These are phyloP conservation scores for Potamarius usumacintae DNA, from an alignment of 2,113 vertebrate genomes.

Conservation along the genomic window DNA sequence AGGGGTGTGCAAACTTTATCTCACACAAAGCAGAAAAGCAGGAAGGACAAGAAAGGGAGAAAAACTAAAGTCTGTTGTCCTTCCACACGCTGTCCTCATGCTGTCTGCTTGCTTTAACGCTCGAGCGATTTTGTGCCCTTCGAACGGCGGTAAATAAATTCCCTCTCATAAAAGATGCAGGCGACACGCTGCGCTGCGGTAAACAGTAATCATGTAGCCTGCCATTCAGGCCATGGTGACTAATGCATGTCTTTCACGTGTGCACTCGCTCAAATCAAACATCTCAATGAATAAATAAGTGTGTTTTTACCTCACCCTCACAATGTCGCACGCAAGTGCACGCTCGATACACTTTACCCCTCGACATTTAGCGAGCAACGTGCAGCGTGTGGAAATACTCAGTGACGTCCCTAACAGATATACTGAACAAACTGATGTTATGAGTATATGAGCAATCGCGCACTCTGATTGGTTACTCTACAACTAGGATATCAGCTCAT, in stretches of 20 bases:
- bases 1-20: not conserved
- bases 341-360: not conserved
- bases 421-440: not conserved
- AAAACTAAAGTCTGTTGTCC: conserved; percentile 52
- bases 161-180: conserved; percentile 34
- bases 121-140: conserved; percentile 4
- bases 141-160: conserved; percentile 22
- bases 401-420: not conserved
- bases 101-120: conserved; percentile 26
- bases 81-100: conserved; percentile 32
- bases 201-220: conserved; percentile 44
- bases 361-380: too few species aligned
- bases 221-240: conserved; percentile 14
- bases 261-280: conserved; percentile 8
- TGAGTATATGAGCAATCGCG: too few species aligned
- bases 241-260: conserved; percentile 27
- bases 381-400: not conserved
- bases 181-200: conserved; percentile 16
- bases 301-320: not conserved
- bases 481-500: too few species aligned
- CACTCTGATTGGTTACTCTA: too few species aligned
- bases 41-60: conserved; percentile 43
- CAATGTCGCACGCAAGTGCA: too few species aligned
- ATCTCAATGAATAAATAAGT: conserved; percentile 28
- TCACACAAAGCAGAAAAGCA: not conserved